These are phyloP conservation scores for Pocillopora grandis DNA, from an alignment of 92 coral and sea anemone genomes.

Conservation along the genomic window DNA sequence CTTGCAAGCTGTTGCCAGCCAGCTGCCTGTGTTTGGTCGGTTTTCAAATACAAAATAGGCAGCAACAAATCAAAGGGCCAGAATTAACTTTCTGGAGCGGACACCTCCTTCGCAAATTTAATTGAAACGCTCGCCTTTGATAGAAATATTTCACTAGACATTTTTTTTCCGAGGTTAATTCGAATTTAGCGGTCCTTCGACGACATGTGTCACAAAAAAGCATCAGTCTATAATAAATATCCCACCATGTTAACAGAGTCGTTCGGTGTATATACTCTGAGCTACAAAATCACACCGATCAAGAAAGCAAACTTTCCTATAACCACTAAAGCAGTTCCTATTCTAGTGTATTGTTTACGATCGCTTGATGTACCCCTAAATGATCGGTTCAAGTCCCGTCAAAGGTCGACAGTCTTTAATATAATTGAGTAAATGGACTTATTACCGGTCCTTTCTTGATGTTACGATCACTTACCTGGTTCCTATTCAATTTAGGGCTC, in stretches of 20 bases:
- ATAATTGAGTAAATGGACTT: background rate
- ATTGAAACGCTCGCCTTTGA: too few relatives aligned
- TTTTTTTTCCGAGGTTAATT: background rate
- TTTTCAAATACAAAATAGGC: too few relatives aligned
- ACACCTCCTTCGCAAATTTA: too few relatives aligned
- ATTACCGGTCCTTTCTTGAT: background rate
- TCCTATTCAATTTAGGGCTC: conserved; percentile 22
- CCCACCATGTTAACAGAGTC: background rate
- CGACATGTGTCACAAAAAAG: background rate
- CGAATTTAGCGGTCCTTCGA: background rate
- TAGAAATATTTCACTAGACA: too few relatives aligned
- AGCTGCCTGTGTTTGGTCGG: too few relatives aligned
- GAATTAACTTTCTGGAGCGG: too few relatives aligned
- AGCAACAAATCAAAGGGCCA: too few relatives aligned
- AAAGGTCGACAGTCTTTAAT: conserved; percentile 4
- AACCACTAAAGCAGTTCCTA: background rate
- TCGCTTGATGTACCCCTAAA: background rate
- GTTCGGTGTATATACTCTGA: background rate
- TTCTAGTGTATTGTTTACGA: background rate
- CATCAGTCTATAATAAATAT: background rate
- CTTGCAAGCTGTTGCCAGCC: too few relatives aligned
- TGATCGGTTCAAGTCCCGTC: background rate
- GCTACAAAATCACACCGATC: background rate
- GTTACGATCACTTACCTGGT: conserved; percentile 13
- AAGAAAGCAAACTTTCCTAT: background rate